Conservation (phyloP, 1,140 invertebrate species). For the Diabrotica virgifera region DNA sequence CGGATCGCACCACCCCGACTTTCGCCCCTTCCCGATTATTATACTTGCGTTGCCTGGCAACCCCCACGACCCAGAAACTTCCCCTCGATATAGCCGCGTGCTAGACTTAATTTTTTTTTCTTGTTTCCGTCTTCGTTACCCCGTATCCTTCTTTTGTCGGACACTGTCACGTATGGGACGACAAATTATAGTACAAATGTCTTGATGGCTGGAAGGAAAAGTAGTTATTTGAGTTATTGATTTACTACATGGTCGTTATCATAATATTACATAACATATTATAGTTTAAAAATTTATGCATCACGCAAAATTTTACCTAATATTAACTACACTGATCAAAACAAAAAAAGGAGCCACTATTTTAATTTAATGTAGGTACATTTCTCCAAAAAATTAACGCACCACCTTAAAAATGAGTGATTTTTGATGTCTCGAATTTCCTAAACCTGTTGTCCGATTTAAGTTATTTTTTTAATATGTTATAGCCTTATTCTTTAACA, state of each 20-base stretch:
- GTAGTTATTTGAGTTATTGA: background rate
- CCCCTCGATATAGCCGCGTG: constrained; percentile 22
- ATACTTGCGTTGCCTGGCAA: constrained; percentile 40
- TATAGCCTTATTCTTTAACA: too few relatives aligned
- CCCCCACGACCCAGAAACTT: constrained; percentile 33
- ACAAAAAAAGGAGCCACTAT: too few relatives aligned
- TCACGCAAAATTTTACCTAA: too few relatives aligned
- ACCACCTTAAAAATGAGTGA: too few relatives aligned
- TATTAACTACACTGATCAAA: too few relatives aligned
- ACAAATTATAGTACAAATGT: background rate
- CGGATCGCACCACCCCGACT: constrained; percentile 1
- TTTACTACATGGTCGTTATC: background rate
- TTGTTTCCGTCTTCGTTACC: constrained; percentile 11
- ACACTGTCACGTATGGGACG: background rate
- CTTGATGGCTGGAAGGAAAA: background rate
- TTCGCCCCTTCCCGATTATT: constrained; percentile 24
- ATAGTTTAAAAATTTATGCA: too few relatives aligned
- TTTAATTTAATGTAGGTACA: too few relatives aligned
- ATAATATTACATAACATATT: too few relatives aligned
- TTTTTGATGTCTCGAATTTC: too few relatives aligned
- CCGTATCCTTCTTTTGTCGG: background rate
- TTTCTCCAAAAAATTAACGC: too few relatives aligned
- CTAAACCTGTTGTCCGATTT: too few relatives aligned
- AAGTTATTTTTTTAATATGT: too few relatives aligned
- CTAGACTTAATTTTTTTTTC: constrained; percentile 15